These are phyloP conservation scores for Gulo gulo DNA, from an alignment of 2,113 vertebrate species.

Conservation along the genomic window DNA sequence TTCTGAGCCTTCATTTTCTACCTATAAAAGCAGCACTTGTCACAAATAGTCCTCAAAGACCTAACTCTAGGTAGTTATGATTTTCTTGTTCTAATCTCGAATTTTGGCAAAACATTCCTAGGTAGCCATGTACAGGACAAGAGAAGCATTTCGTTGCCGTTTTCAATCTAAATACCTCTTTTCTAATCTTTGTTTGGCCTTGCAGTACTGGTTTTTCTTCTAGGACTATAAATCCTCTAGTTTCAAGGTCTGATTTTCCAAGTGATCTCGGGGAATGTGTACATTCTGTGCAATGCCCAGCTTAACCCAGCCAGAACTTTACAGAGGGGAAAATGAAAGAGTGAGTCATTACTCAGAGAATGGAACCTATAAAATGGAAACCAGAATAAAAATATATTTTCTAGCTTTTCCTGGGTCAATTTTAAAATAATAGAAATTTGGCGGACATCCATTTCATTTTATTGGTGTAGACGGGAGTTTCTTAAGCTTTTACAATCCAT, in stretches of 20 bases:
- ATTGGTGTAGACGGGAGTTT: not conserved
- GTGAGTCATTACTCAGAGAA: not conserved
- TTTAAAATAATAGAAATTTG: not conserved
- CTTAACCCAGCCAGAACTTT: not conserved
- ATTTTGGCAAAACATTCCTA: not conserved
- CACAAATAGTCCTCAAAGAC: not conserved
- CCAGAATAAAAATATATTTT: not conserved
- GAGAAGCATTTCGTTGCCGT: not conserved
- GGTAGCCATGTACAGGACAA: not conserved
- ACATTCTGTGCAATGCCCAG: not conserved
- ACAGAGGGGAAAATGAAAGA: not conserved
- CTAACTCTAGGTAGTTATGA: not conserved
- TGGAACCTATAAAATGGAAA: not conserved
- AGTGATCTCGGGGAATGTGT: not conserved
- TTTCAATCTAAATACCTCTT: not conserved
- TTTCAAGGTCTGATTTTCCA: constrained; percentile 3
- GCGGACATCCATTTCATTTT: not conserved
- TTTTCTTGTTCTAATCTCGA: not conserved
- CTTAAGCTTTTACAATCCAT: not conserved
- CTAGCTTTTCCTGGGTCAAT: not conserved
- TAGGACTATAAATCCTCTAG: constrained; percentile 33
- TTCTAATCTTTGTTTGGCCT: constrained; percentile 34
- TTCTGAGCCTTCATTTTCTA: not conserved
- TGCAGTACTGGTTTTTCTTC: not conserved
- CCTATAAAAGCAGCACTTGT: not conserved